Conservation (phyloP, 2,797 vertebrate genomes). For the Eupleurogrammus muticus region DNA sequence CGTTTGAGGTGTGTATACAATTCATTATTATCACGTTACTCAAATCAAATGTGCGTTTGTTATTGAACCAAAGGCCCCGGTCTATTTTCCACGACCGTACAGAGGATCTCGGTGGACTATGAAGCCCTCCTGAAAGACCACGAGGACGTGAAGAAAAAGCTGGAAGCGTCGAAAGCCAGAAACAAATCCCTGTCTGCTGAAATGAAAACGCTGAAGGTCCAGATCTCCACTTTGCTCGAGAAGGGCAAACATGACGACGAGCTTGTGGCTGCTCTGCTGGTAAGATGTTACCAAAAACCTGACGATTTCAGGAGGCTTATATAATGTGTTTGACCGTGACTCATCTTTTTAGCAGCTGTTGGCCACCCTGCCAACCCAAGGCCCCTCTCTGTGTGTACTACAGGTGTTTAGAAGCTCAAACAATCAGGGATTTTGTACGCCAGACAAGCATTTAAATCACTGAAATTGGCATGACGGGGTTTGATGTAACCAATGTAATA, state of each 20-base stretch:
- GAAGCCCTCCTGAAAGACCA: constrained; percentile 86
- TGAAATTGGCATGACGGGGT: neutral
- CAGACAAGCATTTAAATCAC: neutral
- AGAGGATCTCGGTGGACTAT: constrained; percentile 87
- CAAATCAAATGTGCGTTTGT: neutral
- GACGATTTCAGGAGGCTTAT: neutral
- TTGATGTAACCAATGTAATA: neutral
- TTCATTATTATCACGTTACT: neutral
- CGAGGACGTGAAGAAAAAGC: constrained; percentile 86
- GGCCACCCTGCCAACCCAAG: neutral
- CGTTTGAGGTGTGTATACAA: constrained; percentile 84
- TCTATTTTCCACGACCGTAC: constrained; percentile 15
- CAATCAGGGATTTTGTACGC: neutral
- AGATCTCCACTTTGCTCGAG: constrained; percentile 87
- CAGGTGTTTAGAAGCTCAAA: neutral
- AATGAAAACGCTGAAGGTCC: constrained; percentile 87
- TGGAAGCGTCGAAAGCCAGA: constrained; percentile 87
- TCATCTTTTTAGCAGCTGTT: neutral
- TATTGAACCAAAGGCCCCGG: neutral
- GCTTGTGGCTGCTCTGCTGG: constrained; percentile 90
- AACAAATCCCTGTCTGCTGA: constrained; percentile 87
- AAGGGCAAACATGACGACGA: constrained; percentile 93
- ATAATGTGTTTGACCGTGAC: neutral
- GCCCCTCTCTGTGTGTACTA: neutral
- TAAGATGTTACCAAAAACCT: constrained; percentile 65